Evolutionary conservation across 2,888 invertebrate genomes (phyloP), one percentile per base, ranked within the genome.

Genomic region (Eupithecia insigniata): DNA sequence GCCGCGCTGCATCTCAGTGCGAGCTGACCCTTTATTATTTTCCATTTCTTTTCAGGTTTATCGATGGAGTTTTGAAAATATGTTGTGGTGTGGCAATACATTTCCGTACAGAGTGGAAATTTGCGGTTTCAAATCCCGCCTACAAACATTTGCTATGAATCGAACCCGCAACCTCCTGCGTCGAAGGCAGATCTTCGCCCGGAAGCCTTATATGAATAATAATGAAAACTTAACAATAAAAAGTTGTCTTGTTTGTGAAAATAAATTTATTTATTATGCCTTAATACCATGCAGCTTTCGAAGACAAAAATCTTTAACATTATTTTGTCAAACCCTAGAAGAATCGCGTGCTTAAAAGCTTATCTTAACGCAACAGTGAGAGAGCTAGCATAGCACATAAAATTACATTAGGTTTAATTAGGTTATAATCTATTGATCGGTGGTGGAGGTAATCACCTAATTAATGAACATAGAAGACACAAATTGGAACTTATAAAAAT

Each of bases 1-100:
- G n/a, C n/a, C n/a, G 32, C 32, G 32, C 6, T 6, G 32, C 32
- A 6, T 32, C 32, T 32, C 32, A 32, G 32, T 32, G 32, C 6
- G 32, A 32, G 32, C 32, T 32, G 32, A 32, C 32, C 32, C 32
- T 12, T 36, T 36, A 64, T 18, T 34, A 36, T 64, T 36, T 64
- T 60, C 14, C 71, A 66, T 75, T 75, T 79, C 80, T 75, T 92
- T 92, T 77, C 90, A 92, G 92, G 65, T 72, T 60, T 64, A 65
- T 74, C 71, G 26, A 61, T 71, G 70, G 72, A 75, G 32, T 75
- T 75, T 60, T 75, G 69, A 70, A 22, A 14, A 60, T 2, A 39
- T 22, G 14, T 6, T 26, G n/a, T 46, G 55, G 39, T 16, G n/a
- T n/a, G 36, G 12, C n/a, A n/a, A n/a, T n/a, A n/a, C n/a, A n/a